Evolutionary conservation across 2,113 vertebrate species (phyloP).

Genomic region (Psilopsiagon aurifrons): DNA sequence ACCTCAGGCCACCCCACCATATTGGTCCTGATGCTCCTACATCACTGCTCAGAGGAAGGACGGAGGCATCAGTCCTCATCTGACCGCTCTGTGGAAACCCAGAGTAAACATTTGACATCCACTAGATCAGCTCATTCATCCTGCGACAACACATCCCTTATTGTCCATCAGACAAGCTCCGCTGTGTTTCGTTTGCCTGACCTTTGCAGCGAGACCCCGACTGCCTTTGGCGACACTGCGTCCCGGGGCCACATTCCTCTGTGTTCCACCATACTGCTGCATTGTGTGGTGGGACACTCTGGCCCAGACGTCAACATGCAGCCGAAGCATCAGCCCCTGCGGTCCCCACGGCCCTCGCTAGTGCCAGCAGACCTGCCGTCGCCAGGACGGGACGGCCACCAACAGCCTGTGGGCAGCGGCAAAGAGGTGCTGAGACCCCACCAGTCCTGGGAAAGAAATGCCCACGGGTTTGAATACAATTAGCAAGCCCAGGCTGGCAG

Average conservation of each 20-base stretch:
- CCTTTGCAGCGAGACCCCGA: slow-evolving; percentile 30
- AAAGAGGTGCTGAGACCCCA: neutral
- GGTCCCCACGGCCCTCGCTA: neutral
- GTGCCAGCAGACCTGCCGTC: slow-evolving; percentile 59
- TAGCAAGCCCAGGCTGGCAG: slow-evolving; percentile 8
- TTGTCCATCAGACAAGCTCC: slow-evolving; percentile 58
- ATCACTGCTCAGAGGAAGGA: accelerated
- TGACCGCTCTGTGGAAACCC: neutral
- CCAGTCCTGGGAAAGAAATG: neutral
- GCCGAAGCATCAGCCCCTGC: accelerated
- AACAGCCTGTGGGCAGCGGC: slow-evolving; percentile 1
- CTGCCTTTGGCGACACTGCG: neutral
- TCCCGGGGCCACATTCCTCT: slow-evolving; percentile 9
- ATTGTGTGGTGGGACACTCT: neutral
- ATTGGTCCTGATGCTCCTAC: accelerated
- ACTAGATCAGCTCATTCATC: slow-evolving; percentile 24
- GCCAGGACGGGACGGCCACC: neutral
- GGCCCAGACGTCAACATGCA: neutral
- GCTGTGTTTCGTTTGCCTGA: slow-evolving; percentile 59
- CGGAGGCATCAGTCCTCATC: accelerated
- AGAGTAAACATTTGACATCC: slow-evolving; percentile 75
- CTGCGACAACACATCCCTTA: slow-evolving; percentile 58
- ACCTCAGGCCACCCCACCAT: neutral
- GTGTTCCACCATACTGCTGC: neutral
- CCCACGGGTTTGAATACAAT: slow-evolving; percentile 1